Conservation (phyloP, 2,797 vertebrate genomes). For the Pogoniulus pusillus region DNA sequence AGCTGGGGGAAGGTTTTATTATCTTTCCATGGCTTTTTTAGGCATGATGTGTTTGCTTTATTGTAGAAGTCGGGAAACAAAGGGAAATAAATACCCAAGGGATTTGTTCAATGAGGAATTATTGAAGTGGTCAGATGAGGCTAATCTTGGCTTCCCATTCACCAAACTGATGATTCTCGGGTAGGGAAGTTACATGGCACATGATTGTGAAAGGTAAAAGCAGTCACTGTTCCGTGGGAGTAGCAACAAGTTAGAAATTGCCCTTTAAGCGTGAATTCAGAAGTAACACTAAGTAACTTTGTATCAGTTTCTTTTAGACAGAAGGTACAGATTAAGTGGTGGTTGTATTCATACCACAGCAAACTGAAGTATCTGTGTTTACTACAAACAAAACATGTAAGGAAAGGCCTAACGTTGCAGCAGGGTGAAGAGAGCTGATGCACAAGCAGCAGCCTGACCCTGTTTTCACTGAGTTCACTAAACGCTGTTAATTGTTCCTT, state of each 20-base stretch:
- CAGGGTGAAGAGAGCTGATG: not conserved
- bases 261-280: not conserved
- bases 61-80: not conserved
- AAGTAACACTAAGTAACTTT: not conserved
- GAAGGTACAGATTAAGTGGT: not conserved
- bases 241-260: fast-evolving
- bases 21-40: not conserved
- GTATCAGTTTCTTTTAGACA: not conserved
- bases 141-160: not conserved
- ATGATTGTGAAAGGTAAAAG: not conserved
- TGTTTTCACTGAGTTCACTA: not conserved
- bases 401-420: not conserved
- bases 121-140: not conserved
- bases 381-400: not conserved
- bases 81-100: not conserved
- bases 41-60: fast-evolving
- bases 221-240: fast-evolving
- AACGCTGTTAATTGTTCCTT: not conserved
- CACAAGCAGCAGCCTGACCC: not conserved
- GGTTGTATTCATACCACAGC: not conserved
- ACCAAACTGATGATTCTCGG: not conserved
- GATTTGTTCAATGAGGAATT: not conserved
- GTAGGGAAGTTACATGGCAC: too few relatives aligned
- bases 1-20: not conserved
- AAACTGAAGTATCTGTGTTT: not conserved